A percentile compares a stretch with the other conserved stretches of the same genome.
These are phyloP conservation scores for Centropus unirufus DNA, from an alignment of 2,113 vertebrate genomes.

Conservation along the genomic window DNA sequence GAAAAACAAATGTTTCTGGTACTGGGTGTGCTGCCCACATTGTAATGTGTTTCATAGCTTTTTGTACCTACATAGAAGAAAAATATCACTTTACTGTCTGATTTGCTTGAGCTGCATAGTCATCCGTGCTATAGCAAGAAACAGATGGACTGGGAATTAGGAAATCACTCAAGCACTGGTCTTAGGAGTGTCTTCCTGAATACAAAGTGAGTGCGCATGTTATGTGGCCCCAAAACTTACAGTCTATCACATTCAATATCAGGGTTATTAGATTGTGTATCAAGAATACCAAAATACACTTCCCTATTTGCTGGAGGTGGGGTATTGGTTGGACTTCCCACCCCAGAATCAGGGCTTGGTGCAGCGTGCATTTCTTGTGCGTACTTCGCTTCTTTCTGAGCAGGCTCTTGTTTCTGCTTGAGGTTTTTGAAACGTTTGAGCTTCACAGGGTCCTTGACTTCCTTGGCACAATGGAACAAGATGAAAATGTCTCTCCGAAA, in stretches of 20 bases:
- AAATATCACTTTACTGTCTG: background rate
- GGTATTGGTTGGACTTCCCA: constrained; percentile 74
- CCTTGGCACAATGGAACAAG: constrained; percentile 75
- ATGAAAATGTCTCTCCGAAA: constrained; percentile 79
- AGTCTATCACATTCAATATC: constrained; percentile 82
- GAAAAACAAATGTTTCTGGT: background rate
- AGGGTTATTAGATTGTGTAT: constrained; percentile 59
- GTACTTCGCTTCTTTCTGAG: constrained; percentile 62
- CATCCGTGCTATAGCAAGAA: background rate
- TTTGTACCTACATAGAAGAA: constrained; percentile 18
- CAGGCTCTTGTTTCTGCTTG: constrained; percentile 75
- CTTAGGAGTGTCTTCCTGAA: background rate
- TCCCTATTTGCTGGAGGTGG: constrained; percentile 70
- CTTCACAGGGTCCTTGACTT: constrained; percentile 75
- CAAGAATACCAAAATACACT: constrained; percentile 61
- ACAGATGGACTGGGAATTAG: background rate
- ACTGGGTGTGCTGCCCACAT: background rate
- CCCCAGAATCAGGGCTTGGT: constrained; percentile 71
- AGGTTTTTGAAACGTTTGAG: constrained; percentile 80
- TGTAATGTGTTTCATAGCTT: background rate
- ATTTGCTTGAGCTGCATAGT: background rate
- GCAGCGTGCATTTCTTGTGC: background rate
- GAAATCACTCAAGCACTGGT: background rate
- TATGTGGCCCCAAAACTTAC: constrained; percentile 12
- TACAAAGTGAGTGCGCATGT: background rate